These are phyloP conservation scores for Phataginus tetradactyla DNA, from an alignment of 2,797 vertebrate genomes.

Conservation along the genomic window DNA sequence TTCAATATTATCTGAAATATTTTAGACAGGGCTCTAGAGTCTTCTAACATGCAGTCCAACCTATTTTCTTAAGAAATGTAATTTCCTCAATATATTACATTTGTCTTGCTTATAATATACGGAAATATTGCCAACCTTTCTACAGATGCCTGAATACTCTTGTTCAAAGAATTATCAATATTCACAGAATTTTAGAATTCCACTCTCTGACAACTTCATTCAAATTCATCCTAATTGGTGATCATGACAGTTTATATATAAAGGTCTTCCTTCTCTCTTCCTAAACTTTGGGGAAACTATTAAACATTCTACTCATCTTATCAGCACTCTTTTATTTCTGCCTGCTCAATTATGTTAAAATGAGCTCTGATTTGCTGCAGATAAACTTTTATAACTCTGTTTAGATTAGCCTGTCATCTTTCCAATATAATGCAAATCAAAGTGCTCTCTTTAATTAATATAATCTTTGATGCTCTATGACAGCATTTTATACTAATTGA, in stretches of 20 bases:
- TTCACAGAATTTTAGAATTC: not conserved
- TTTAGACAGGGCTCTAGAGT: not conserved
- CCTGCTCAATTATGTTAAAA: not conserved
- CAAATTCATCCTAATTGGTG: slow-evolving; percentile 1
- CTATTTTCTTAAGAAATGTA: not conserved
- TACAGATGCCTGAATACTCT: not conserved
- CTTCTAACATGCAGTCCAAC: not conserved
- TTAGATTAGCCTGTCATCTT: not conserved
- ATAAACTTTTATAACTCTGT: slow-evolving; percentile 6
- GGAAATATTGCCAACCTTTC: not conserved
- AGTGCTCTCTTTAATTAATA: not conserved
- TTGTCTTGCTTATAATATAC: not conserved
- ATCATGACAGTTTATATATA: not conserved
- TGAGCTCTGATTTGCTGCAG: not conserved
- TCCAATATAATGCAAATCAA: not conserved
- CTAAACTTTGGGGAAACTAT: not conserved
- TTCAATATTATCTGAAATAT: slow-evolving; percentile 13
- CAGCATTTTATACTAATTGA: not conserved
- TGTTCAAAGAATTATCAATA: not conserved
- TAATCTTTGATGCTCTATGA: not conserved
- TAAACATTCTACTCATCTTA: not conserved
- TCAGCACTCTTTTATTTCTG: slow-evolving; percentile 26
- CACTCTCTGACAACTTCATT: not conserved
- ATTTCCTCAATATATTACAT: not conserved
- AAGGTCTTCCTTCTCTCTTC: not conserved